Evolutionary conservation across 2,797 vertebrate genomes (phyloP).

Genomic region (Tokudaia tokunoshimensis): DNA sequence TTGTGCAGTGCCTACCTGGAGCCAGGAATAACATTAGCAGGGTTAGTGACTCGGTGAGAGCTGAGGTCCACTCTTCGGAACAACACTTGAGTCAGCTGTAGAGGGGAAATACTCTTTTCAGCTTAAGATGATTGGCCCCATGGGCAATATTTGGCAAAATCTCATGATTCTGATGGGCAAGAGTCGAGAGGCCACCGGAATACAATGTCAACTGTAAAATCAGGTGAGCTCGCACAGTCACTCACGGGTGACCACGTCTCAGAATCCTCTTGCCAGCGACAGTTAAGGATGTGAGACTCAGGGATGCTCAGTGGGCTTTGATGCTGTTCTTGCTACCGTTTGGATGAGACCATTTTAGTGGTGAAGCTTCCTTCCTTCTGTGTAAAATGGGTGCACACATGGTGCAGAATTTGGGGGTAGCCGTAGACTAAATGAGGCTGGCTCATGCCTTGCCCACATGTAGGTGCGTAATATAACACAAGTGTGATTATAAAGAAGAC

Average conservation of each 20-base stretch:
- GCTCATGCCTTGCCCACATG: background rate
- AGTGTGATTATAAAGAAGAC: background rate
- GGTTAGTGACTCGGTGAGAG: background rate
- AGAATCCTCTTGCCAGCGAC: background rate
- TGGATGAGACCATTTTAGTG: background rate
- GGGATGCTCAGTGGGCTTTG: background rate
- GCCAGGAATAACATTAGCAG: background rate
- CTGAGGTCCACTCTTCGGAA: background rate
- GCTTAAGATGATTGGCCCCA: background rate
- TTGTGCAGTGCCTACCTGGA: too few species aligned
- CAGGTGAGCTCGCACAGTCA: background rate
- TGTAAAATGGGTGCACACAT: background rate
- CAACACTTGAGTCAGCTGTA: background rate
- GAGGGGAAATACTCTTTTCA: background rate
- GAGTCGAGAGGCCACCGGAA: background rate
- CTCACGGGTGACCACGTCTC: background rate
- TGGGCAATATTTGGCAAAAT: background rate
- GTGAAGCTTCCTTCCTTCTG: background rate
- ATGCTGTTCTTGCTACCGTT: background rate
- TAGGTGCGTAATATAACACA: background rate
- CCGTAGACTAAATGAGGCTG: background rate
- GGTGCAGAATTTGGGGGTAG: background rate
- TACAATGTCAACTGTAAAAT: background rate
- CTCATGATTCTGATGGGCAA: background rate
- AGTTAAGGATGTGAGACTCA: background rate